phyloP scores from a whole-genome alignment of 2,113 vertebrate genomes.

The Hemicordylus capensis region DNA sequence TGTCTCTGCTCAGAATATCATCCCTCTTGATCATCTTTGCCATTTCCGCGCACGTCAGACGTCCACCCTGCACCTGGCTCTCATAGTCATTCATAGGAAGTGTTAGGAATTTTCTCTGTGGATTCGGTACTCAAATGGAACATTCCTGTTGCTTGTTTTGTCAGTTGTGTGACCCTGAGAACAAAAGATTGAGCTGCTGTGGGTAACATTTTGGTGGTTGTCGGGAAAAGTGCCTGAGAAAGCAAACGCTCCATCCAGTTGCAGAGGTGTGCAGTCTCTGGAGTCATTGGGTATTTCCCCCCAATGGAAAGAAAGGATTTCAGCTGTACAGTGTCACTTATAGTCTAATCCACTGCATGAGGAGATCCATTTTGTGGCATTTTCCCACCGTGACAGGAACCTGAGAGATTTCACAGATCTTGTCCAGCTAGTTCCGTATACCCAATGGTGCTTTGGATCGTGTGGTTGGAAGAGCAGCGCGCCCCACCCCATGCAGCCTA shows the following conservation, averaged over 20 bases:
- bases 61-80: slow-evolving; percentile 6
- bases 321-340: slow-evolving; percentile 76
- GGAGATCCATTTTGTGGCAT: slow-evolving; percentile 71
- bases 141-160: slow-evolving; percentile 64
- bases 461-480: not conserved
- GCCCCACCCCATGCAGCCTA: not conserved
- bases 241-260: slow-evolving; percentile 67
- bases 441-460: not conserved
- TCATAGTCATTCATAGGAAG: slow-evolving; percentile 43
- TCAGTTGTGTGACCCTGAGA: slow-evolving; percentile 68
- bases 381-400: slow-evolving; percentile 57
- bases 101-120: not conserved
- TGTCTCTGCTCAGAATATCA: not conserved
- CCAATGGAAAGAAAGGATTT: slow-evolving; percentile 68
- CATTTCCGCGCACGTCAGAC: slow-evolving; percentile 11
- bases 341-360: slow-evolving; percentile 71
- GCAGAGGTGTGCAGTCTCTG: slow-evolving; percentile 58
- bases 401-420: not conserved
- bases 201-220: slow-evolving; percentile 64
- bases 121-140: slow-evolving; percentile 65
- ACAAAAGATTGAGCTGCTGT: slow-evolving; percentile 72
- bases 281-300: slow-evolving; percentile 62
- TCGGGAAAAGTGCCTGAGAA: slow-evolving; percentile 60
- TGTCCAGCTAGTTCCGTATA: not conserved
- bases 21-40: not conserved